A percentile compares a stretch with the other conserved stretches of the same genome.
These are phyloP conservation scores for Pelochelys cantorii DNA, from an alignment of 2,797 vertebrate species.

Conservation along the genomic window DNA sequence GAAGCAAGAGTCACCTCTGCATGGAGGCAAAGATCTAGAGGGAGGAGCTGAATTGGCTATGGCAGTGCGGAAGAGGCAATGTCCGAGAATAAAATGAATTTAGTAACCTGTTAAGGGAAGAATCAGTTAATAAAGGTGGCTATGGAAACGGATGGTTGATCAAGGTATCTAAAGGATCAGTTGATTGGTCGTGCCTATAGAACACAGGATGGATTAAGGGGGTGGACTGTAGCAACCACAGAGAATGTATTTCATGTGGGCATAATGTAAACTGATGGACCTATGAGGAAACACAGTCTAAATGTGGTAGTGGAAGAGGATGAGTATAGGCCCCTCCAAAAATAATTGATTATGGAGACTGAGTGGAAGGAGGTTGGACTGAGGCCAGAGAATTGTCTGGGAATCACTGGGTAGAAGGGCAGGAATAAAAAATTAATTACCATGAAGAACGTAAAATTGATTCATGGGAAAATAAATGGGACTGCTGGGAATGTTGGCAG, in stretches of 20 bases:
- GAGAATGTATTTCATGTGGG: neutral
- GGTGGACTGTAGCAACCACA: neutral
- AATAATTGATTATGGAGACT: neutral
- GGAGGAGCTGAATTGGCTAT: neutral
- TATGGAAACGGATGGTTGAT: neutral
- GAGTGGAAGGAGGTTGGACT: neutral
- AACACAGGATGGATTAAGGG: neutral
- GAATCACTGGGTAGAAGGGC: neutral
- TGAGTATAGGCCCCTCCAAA: neutral
- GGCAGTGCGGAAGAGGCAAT: neutral
- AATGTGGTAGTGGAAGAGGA: neutral
- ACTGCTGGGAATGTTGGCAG: neutral
- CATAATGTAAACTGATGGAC: neutral
- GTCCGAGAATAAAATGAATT: neutral
- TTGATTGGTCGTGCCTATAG: neutral
- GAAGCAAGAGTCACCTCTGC: neutral
- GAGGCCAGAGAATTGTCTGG: neutral
- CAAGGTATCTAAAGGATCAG: neutral
- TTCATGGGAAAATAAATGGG: neutral
- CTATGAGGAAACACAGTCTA: neutral
- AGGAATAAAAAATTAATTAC: neutral
- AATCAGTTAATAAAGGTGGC: neutral
- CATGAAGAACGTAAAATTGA: neutral
- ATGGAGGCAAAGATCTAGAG: neutral
- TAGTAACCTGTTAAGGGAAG: neutral